Base-by-base conservation (phyloP, 2,888 invertebrate species). In the Ptychoptera contaminata region DNA sequence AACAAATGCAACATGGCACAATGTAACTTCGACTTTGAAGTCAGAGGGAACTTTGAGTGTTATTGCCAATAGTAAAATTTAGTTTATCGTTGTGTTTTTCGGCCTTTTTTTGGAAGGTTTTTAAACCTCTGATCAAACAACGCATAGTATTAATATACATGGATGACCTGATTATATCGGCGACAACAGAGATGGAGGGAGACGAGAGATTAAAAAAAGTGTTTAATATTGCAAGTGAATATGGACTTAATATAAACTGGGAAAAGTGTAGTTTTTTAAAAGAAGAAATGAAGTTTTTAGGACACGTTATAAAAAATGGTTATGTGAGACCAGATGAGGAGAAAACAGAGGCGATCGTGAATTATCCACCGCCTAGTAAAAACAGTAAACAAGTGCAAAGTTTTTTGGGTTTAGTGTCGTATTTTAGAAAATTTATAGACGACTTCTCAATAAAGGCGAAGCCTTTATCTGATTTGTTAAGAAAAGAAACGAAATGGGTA, bases 361-460 rank as follows among this genome's bases (percentile, higher is more conserved):
- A 49, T 6, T 51, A 49, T 46, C 40, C 50, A 7, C 40, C 40
- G 12, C 46, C 48, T 1, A 46, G 10, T 6, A 43, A 29, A 6
- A 16, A 46, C n/a, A n/a, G n/a, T 5, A 43, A 44, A 12, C 34
- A 42, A 7, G 15, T 50, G 1, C 50, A 49, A 42, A 36, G 45
- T 8, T 51, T 47, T 37, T 35, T 50, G 16, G 49, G 51, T 2
- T 31, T 51, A n/a, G n/a, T n/a, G n/a, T n/a, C n/a, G n/a, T n/a
- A n/a, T n/a, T n/a, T n/a, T n/a, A n/a, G n/a, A n/a, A 4, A 51
- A 48, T 35, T 50, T 7, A 31, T 31, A 31, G 31, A 31, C 7
- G 31, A 31, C 7, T 31, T 47, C 32, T 14, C 31, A 31, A 31
- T 31, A 31, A 31, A 8, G 8, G 31, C 31, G 10, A 31, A 31